These are phyloP conservation scores for Hydriomena furcata DNA, from an alignment of 2,888 invertebrate species.

Conservation along the genomic window DNA sequence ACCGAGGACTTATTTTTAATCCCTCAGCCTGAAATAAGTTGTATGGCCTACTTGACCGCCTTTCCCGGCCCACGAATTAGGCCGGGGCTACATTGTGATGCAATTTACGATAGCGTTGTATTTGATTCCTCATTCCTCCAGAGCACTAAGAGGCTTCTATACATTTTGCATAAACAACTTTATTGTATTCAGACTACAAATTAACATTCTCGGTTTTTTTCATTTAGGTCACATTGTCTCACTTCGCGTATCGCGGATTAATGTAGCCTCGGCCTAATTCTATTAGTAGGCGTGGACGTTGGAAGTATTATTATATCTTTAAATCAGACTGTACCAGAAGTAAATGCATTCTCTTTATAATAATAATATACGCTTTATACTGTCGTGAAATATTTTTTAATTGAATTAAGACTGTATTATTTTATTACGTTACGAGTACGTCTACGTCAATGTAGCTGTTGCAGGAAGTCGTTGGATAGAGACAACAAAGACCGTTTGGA, in stretches of 20 bases:
- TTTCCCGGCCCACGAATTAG: conserved; percentile 28
- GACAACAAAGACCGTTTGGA: too few relatives aligned
- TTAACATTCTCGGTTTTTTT: conserved; percentile 22
- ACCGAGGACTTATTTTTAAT: conserved; percentile 18
- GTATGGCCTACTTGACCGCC: conserved; percentile 31
- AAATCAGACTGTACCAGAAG: background rate
- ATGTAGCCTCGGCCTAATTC: conserved; percentile 41
- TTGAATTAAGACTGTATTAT: too few relatives aligned
- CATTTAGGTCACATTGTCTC: conserved; percentile 39
- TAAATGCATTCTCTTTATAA: background rate
- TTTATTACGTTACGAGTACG: too few relatives aligned
- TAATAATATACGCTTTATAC: too few relatives aligned
- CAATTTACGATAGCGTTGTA: conserved; percentile 20
- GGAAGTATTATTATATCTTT: conserved; percentile 22
- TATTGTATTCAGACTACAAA: background rate
- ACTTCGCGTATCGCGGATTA: conserved; percentile 39
- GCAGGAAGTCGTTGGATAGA: too few relatives aligned
- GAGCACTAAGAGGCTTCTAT: background rate
- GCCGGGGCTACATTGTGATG: conserved; percentile 25
- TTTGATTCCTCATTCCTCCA: background rate
- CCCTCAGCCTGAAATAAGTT: conserved; percentile 19
- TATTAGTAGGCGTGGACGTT: conserved; percentile 33
- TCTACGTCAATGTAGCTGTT: too few relatives aligned
- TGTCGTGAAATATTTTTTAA: too few relatives aligned
- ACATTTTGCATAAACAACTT: too few relatives aligned